These are phyloP conservation scores for Anthopleura sola DNA, from an alignment of 64 coral and sea anemone genomes.

Conservation along the genomic window DNA sequence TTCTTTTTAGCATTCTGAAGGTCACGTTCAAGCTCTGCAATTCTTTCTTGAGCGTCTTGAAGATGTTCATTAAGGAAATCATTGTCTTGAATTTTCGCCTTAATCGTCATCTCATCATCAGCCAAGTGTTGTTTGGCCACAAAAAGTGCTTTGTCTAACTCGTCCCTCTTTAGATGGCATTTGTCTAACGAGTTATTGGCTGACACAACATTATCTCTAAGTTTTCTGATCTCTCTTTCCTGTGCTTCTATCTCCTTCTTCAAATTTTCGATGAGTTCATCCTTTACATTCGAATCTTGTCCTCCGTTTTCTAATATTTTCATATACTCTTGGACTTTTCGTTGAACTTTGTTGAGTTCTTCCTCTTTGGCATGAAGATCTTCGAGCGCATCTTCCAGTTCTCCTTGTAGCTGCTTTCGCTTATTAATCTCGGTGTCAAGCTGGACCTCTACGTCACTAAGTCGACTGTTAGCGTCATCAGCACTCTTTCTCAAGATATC, in stretches of 20 bases:
- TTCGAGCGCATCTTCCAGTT: slow-evolving; percentile 35
- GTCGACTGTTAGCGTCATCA: slow-evolving; percentile 49
- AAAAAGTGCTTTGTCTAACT: slow-evolving; percentile 30
- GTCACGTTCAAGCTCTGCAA: background rate
- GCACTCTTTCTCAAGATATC: slow-evolving; percentile 48
- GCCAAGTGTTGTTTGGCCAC: slow-evolving; percentile 26
- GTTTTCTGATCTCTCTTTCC: slow-evolving; percentile 25
- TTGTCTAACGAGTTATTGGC: slow-evolving; percentile 10
- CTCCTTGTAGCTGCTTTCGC: slow-evolving; percentile 40
- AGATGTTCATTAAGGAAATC: slow-evolving; percentile 12
- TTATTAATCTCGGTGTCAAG: slow-evolving; percentile 25
- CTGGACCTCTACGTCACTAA: slow-evolving; percentile 57
- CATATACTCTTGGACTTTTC: slow-evolving; percentile 70
- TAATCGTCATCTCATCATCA: slow-evolving; percentile 22
- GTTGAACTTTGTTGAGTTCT: slow-evolving; percentile 65
- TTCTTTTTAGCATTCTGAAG: slow-evolving; percentile 66
- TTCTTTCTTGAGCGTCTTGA: slow-evolving; percentile 18
- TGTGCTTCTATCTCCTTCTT: slow-evolving; percentile 28
- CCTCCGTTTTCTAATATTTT: slow-evolving; percentile 61
- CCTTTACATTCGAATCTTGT: slow-evolving; percentile 42
- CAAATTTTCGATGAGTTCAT: slow-evolving; percentile 52
- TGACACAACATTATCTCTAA: slow-evolving; percentile 9
- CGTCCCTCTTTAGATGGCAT: slow-evolving; percentile 8
- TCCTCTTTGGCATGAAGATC: slow-evolving; percentile 71
- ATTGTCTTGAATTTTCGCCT: background rate